These are phyloP conservation scores for Climacteris rufus DNA, from an alignment of 2,113 vertebrate species.

Conservation along the genomic window DNA sequence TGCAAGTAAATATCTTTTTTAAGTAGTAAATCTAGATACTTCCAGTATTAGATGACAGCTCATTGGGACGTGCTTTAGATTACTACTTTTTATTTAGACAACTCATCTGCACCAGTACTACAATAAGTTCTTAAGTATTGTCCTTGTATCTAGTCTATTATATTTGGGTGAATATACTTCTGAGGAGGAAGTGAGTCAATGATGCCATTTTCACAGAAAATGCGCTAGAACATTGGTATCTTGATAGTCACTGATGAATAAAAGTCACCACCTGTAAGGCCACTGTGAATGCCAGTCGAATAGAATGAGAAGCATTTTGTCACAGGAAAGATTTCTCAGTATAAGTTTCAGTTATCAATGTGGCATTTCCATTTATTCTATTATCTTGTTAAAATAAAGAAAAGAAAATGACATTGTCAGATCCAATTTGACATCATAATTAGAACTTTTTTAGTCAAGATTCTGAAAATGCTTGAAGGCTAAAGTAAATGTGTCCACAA, in stretches of 20 bases:
- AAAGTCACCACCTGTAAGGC: not conserved
- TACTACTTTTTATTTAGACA: not conserved
- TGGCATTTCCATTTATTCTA: not conserved
- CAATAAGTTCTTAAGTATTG: not conserved
- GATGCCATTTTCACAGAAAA: not conserved
- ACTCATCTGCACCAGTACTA: not conserved
- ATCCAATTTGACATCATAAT: not conserved
- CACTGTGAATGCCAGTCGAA: not conserved
- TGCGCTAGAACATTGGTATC: not conserved
- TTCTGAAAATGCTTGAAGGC: not conserved
- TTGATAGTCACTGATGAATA: not conserved
- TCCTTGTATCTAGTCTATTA: not conserved
- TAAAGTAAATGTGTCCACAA: not conserved
- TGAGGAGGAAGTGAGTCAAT: not conserved
- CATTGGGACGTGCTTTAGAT: not conserved
- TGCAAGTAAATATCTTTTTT: not conserved
- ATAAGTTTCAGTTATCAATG: not conserved
- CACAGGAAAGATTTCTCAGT: not conserved
- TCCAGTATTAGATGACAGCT: not conserved
- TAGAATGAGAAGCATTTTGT: not conserved
- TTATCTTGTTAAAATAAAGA: not conserved
- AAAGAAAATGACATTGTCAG: not conserved
- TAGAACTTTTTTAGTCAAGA: not conserved
- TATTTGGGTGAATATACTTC: not conserved
- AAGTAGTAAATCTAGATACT: not conserved